These are phyloP conservation scores for Drosophila hamatofila DNA, from an alignment of 2,888 invertebrate genomes.

Conservation along the genomic window DNA sequence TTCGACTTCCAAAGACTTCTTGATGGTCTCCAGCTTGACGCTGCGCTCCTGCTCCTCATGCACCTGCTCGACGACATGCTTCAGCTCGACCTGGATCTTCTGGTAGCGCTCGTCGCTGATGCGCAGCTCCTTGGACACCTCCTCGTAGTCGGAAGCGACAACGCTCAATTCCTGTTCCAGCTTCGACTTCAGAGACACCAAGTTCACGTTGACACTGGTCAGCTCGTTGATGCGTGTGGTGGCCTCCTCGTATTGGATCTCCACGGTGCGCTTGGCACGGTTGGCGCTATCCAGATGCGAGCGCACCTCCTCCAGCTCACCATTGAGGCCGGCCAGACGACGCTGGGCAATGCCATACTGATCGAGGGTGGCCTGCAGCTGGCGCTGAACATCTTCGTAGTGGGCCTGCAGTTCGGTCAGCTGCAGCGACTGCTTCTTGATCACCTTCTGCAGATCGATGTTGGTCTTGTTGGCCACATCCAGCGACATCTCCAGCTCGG, in stretches of 20 bases:
- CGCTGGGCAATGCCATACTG: slow-evolving; percentile 96
- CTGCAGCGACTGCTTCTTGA: slow-evolving; percentile 98
- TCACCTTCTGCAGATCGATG: slow-evolving; percentile 98
- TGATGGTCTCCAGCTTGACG: slow-evolving; percentile 98
- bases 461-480: slow-evolving; percentile 99
- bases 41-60: slow-evolving; percentile 99
- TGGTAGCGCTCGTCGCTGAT: slow-evolving; percentile 97
- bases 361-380: slow-evolving; percentile 97
- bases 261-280: slow-evolving; percentile 95
- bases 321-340: slow-evolving; percentile 95
- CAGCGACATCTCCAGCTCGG: slow-evolving; percentile 97
- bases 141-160: slow-evolving; percentile 98
- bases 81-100: slow-evolving; percentile 95
- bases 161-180: slow-evolving; percentile 96
- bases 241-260: slow-evolving; percentile 96
- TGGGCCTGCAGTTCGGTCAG: slow-evolving; percentile 96
- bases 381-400: slow-evolving; percentile 98
- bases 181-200: slow-evolving; percentile 97
- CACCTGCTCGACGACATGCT: slow-evolving; percentile 96
- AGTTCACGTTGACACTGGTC: slow-evolving; percentile 97
- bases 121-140: slow-evolving; percentile 97
- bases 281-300: slow-evolving; percentile 96
- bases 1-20: slow-evolving; percentile 98
- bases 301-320: slow-evolving; percentile 98
- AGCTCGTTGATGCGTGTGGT: slow-evolving; percentile 96